Percentiles rank a stretch among this genome's conserved stretches.
Evolutionary conservation across 2,888 invertebrate genomes (phyloP).

Genomic region (Cabera pusaria): DNA sequence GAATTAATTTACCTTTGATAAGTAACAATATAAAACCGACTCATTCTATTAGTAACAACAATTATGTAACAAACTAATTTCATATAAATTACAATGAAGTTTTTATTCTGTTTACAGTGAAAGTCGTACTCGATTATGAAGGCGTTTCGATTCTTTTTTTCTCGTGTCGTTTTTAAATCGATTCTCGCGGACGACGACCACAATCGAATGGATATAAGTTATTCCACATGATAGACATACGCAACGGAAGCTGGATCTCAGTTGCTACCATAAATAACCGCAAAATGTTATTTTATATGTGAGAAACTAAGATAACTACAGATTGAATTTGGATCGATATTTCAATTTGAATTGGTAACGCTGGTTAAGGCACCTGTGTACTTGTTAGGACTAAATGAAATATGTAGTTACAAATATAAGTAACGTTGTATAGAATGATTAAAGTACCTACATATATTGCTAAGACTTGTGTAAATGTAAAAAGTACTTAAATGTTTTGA

Average conservation of each 20-base stretch:
- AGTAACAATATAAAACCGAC: conserved; percentile 22
- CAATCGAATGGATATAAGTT: conserved; percentile 25
- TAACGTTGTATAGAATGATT: neutral
- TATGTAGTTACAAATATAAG: no score
- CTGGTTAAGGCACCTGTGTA: conserved; percentile 3
- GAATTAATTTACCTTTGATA: conserved; percentile 29
- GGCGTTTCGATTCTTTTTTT: conserved; percentile 60
- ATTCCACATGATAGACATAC: conserved; percentile 66
- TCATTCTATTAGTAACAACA: conserved; percentile 40
- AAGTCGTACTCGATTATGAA: conserved; percentile 48
- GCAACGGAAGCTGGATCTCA: conserved; percentile 53
- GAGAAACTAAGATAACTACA: conserved; percentile 31
- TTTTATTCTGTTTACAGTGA: conserved; percentile 40
- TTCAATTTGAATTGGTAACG: conserved; percentile 12
- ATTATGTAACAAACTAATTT: conserved; percentile 48
- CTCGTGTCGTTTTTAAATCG: conserved; percentile 46
- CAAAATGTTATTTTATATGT: conserved; percentile 42
- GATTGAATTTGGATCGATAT: conserved; percentile 15
- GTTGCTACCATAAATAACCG: conserved; percentile 38
- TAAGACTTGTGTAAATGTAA: no score
- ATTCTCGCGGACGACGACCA: conserved; percentile 37
- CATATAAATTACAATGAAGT: conserved; percentile 41
- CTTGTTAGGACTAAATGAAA: no score
- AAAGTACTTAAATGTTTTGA: no score
- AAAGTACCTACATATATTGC: no score